Evolutionary conservation across 2,797 vertebrate genomes (phyloP).

Genomic region (Chaunax sp.): DNA sequence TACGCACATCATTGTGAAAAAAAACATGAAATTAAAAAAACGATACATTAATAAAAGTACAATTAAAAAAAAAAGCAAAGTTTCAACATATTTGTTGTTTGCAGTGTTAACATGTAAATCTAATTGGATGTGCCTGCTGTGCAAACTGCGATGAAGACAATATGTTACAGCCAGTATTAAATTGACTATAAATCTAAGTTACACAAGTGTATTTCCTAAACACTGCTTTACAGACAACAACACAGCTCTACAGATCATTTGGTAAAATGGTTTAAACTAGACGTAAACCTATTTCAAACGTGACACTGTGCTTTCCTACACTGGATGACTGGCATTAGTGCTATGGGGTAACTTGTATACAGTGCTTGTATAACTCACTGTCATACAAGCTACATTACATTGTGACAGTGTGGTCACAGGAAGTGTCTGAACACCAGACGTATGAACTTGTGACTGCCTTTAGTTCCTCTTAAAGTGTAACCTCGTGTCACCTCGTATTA

Average conservation of each 20-base stretch:
- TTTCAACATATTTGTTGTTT: no score
- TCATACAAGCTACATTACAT: not conserved
- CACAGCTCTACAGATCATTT: constrained; percentile 24
- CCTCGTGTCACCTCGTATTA: constrained; percentile 1
- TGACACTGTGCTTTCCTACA: not conserved
- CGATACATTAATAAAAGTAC: not conserved
- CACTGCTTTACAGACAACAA: constrained; percentile 20
- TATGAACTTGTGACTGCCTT: not conserved
- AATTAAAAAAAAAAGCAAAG: not conserved
- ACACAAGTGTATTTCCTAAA: constrained; percentile 2
- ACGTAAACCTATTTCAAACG: not conserved
- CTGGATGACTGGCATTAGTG: no score
- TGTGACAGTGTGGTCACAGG: not conserved
- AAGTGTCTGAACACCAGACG: not conserved
- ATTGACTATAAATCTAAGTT: not conserved
- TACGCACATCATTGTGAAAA: no score
- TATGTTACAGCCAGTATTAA: not conserved
- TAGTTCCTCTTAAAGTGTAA: constrained; percentile 2
- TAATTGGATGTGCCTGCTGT: not conserved
- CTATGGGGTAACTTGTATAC: no score
- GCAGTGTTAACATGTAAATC: not conserved
- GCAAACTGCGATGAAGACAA: not conserved
- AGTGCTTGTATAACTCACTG: not conserved
- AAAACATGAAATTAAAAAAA: no score
- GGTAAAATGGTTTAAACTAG: constrained; percentile 8